These are phyloP conservation scores for Sebastes vulpes DNA, from an alignment of 2,797 vertebrate species.

Conservation along the genomic window DNA sequence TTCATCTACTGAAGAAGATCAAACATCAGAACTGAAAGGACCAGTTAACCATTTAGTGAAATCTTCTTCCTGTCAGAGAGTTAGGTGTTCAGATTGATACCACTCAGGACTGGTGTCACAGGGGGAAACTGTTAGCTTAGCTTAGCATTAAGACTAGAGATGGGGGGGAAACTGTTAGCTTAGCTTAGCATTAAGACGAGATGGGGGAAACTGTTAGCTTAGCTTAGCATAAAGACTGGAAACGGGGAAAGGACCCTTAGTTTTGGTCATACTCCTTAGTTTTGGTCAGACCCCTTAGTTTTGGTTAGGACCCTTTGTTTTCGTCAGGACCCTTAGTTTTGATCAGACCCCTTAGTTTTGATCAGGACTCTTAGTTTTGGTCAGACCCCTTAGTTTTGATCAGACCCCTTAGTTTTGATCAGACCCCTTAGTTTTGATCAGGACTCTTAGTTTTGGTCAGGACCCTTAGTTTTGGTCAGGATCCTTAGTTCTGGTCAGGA, in stretches of 20 bases:
- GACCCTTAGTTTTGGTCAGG: background rate
- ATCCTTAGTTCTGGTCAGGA: no score
- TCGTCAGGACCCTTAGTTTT: no score
- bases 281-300: no score
- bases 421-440: no score
- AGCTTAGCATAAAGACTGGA: background rate
- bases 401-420: no score
- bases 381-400: no score
- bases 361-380: rapidly evolving
- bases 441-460: background rate
- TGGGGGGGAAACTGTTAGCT: background rate
- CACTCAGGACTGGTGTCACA: no score
- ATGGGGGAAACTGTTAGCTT: background rate
- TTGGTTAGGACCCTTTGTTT: no score
- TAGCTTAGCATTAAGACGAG: background rate
- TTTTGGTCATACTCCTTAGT: no score
- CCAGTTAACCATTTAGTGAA: background rate
- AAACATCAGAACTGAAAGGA: background rate
- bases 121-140: background rate
- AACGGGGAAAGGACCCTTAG: no score
- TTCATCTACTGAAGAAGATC: background rate
- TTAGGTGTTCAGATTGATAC: background rate
- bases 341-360: no score
- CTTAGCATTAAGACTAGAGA: background rate
- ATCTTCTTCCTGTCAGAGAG: background rate